Evolutionary conservation across 2,888 invertebrate genomes (phyloP).

Genomic region (Hesperia comma): DNA sequence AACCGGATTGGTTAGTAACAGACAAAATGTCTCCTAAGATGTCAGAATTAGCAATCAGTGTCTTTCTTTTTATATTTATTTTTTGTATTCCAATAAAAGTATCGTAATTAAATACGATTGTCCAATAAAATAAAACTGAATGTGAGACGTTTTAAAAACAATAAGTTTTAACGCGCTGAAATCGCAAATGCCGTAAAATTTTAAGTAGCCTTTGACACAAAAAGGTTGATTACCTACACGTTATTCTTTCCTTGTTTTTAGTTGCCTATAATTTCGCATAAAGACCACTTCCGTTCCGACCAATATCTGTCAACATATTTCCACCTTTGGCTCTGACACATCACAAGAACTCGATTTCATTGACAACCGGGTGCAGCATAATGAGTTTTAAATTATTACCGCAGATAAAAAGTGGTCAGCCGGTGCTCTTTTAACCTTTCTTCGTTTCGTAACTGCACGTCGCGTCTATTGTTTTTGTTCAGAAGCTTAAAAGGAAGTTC

Average conservation of each 20-base stretch:
- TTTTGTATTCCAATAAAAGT: constrained; percentile 17
- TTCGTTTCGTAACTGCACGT: constrained; percentile 63
- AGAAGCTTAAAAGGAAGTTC: constrained; percentile 7
- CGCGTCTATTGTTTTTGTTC: constrained; percentile 18
- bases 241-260: constrained; percentile 76
- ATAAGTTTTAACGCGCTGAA: constrained; percentile 43
- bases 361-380: constrained; percentile 78
- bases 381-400: constrained; percentile 83
- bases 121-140: constrained; percentile 2
- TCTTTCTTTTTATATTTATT: constrained; percentile 49
- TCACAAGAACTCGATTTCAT: constrained; percentile 83
- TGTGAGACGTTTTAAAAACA: constrained; percentile 32
- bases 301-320: constrained; percentile 83
- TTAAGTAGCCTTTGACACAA: constrained; percentile 63
- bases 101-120: constrained; percentile 3
- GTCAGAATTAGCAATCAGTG: constrained; percentile 59
- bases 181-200: constrained; percentile 51
- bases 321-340: constrained; percentile 75
- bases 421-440: constrained; percentile 72
- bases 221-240: constrained; percentile 66
- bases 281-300: constrained; percentile 79
- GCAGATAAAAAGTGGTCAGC: constrained; percentile 76
- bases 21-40: constrained; percentile 72
- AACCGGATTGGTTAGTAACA: constrained; percentile 78
- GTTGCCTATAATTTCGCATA: constrained; percentile 78